Evolutionary conservation across 2,113 vertebrate species (phyloP), one percentile per base, ranked within the genome.

Genomic region (Ochotona princeps): DNA sequence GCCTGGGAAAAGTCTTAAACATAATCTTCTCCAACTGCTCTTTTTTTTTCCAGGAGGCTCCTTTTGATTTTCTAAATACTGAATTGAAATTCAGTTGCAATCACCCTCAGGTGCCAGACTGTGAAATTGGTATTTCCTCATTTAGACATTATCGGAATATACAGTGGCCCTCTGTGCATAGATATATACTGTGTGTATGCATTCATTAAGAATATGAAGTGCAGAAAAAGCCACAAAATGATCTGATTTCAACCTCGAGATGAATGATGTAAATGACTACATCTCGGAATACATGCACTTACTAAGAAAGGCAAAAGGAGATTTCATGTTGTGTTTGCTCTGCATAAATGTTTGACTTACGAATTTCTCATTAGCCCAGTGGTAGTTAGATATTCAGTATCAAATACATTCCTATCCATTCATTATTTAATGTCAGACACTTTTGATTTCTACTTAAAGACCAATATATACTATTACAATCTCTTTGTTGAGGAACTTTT

Each of bases 191-290:
- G 57, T 93, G 51, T 95, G 38, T 92, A 5, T 35, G 90, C 96
- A 94, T 96, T 97, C 91, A 92, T 98, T 96, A 97, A 96, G 97
- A 96, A 96, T 92, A 89, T 97, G 96, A 98, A 97, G 97, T 97
- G 80, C 78, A 94, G 81, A 94, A 92, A 95, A 97, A 87, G 84
- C 97, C 85, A 83, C 88, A 32, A 83, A 78, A 78, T 91, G 89
- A 91, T 87, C 90, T 93, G 63, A 47, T 87, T 94, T 96, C 60
- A 94, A 82, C 63, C 23, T 91, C 5, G 26, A 95, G 75, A 90
- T 93, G 57, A 75, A 86, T 76, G 23, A 81, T 91, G 91, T 95
- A 91, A 90, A 94, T 90, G 96, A 32, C 80, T 95, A 54, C 86
- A 90, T 96, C 96, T 96, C 83, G 74, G 96, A 93, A 88, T 89